Evolutionary conservation across 2,113 vertebrate genomes (phyloP), one percentile per base, ranked within the genome.

Genomic region (Engystomops pustulosus): DNA sequence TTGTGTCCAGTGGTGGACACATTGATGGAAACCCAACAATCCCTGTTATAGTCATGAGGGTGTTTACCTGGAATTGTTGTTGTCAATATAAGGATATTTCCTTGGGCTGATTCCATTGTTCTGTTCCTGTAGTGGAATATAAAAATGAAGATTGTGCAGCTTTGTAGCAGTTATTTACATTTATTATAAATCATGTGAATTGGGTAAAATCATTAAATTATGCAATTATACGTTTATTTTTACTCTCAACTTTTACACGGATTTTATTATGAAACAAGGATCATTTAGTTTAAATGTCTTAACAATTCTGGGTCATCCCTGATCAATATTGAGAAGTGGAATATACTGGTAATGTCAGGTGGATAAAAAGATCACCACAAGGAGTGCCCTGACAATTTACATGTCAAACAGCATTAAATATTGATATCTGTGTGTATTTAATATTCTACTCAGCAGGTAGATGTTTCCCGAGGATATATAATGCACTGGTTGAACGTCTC

Each of bases 381-480:
- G 51, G 79, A 51, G 53, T 51, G 41, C 25, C 62, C 45, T 80
- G 79, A 34, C 60, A 69, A 69, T 80, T 69, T 80, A 80, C 30
- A 51, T 80, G 60, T 80, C 44, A 80, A 80, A 80, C 62, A 51
- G 18, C 44, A 69, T 80, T 49, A 80, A 49, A 25, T 69, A 69
- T 80, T 80, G 44, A 80, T 80, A 53, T n/a, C 18, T 30, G 51
- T 80, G 20, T 47, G 69, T 80, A 80, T 69, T 80, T 80, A 80
- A 69, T 80, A 38, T 36, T 34, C 62, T 49, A 36, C 62, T 51
- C 15, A 25, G 45, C 15, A 36, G 62, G 79, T 15, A 36, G 60
- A 51, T 51, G 18, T 51, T 47, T 68, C 27, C 14, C 41, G 47
- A 69, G 78, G 62, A 69, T 34, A 49, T 34, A 53, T 36, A 27